A percentile compares a stretch with the other conserved stretches of the same genome.
Conservation (phyloP, 2,113 vertebrate species). For the Campylorhamphus procurvoides region DNA sequence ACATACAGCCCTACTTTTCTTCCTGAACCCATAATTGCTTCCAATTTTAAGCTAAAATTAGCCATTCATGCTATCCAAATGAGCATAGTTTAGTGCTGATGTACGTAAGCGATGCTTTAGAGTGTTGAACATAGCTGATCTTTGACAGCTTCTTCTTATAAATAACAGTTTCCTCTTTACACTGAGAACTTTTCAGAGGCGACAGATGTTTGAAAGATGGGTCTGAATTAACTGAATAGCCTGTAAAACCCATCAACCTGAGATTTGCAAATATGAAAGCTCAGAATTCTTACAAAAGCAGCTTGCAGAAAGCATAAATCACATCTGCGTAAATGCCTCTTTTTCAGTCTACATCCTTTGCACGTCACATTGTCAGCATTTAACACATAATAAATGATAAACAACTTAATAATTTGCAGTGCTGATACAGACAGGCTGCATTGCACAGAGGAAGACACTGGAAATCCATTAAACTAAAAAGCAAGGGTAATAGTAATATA, state of each 20-base stretch:
- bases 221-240: conserved; percentile 28
- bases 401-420: conserved; percentile 8
- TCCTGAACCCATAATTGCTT: conserved; percentile 73
- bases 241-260: conserved; percentile 47
- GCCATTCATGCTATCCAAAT: conserved; percentile 69
- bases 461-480: neutral
- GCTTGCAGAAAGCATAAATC: conserved; percentile 35
- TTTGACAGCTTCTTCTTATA: conserved; percentile 64
- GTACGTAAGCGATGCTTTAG: conserved; percentile 47
- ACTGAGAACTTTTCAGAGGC: conserved; percentile 47
- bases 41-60: conserved; percentile 76
- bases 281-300: conserved; percentile 28
- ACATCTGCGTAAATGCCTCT: neutral
- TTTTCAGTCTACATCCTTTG: conserved; percentile 11
- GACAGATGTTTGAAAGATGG: conserved; percentile 61
- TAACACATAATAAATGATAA: conserved; percentile 46
- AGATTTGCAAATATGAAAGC: conserved; percentile 34
- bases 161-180: conserved; percentile 53
- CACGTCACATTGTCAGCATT: neutral
- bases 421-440: neutral
- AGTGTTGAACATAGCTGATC: conserved; percentile 50
- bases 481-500: neutral
- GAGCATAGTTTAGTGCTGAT: conserved; percentile 68
- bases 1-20: conserved; percentile 66
- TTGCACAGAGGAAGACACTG: neutral